Conservation (phyloP, 64 coral and sea anemone species). For the Actinia equina region DNA sequence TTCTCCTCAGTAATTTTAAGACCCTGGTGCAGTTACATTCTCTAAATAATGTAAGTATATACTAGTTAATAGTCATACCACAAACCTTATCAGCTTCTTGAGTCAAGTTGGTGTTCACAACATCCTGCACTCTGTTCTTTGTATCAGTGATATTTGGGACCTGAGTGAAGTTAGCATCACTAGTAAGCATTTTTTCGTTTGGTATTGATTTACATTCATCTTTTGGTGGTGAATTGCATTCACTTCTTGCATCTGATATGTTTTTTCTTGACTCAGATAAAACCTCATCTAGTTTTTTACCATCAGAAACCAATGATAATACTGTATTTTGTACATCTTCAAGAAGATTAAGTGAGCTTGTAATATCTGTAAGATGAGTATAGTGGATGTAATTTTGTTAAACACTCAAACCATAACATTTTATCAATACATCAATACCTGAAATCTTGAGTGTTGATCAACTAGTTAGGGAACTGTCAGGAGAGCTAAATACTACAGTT, state of each 20-base stretch:
- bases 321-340: background rate
- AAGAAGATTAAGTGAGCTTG: background rate
- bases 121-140: conserved; percentile 35
- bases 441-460: no score
- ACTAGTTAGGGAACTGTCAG: no score
- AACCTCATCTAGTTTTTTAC: background rate
- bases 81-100: conserved; percentile 48
- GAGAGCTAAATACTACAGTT: no score
- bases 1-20: no score
- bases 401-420: no score
- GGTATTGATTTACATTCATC: conserved; percentile 23
- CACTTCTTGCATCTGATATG: background rate
- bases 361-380: conserved; percentile 5
- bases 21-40: no score
- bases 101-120: conserved; percentile 31
- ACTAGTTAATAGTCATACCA: no score
- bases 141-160: conserved; percentile 59
- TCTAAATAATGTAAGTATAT: no score
- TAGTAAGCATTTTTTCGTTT: background rate
- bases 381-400: no score
- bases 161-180: conserved; percentile 60
- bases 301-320: conserved; percentile 10
- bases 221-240: background rate
- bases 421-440: no score
- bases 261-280: conserved; percentile 13